These are phyloP conservation scores for Eidolon helvum DNA, from an alignment of 2,113 vertebrate species.

Conservation along the genomic window DNA sequence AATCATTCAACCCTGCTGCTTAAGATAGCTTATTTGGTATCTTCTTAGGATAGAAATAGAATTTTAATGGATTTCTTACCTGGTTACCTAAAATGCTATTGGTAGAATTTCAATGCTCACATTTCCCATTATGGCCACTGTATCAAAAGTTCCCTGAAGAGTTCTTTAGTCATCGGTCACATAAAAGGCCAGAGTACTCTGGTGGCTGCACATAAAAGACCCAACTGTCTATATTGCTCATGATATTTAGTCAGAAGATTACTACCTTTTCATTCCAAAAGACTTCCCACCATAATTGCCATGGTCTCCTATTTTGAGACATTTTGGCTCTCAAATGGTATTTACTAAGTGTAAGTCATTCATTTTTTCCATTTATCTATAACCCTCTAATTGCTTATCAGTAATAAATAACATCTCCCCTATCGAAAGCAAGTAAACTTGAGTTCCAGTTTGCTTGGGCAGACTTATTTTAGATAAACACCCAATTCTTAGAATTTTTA, in stretches of 20 bases:
- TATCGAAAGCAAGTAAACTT: neutral
- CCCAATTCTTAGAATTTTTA: neutral
- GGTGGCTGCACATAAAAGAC: neutral
- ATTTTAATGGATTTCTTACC: conserved; percentile 14
- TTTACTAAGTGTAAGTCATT: neutral
- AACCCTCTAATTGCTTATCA: neutral
- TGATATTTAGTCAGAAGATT: neutral
- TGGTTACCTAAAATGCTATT: neutral
- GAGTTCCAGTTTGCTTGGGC: neutral
- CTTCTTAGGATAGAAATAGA: neutral
- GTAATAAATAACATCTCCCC: neutral
- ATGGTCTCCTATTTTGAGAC: neutral
- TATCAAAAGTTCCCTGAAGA: neutral
- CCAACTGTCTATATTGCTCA: neutral
- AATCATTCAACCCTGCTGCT: neutral
- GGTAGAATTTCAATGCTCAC: neutral
- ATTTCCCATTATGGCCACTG: neutral
- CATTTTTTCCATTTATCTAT: neutral
- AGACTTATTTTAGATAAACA: neutral
- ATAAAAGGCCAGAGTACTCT: neutral
- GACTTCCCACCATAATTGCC: neutral
- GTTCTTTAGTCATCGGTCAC: neutral
- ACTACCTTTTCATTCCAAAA: conserved; percentile 4
- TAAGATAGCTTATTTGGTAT: neutral
- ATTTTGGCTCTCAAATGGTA: neutral